Base-by-base conservation (phyloP, 2,888 invertebrate genomes). In the Chaetogeoica ovagalla region DNA sequence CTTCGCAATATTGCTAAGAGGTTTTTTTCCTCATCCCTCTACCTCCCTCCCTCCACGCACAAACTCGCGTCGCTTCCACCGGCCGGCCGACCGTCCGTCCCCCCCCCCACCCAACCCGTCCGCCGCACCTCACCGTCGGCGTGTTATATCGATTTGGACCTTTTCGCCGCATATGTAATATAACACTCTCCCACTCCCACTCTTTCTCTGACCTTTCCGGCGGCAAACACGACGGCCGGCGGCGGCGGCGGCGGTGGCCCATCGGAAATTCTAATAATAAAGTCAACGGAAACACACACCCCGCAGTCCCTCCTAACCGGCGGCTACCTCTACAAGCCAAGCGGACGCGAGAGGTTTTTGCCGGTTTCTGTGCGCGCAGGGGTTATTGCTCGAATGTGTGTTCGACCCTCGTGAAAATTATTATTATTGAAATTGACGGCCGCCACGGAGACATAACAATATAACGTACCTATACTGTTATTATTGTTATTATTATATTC, bases 91-190 rank as follows among this genome's bases (percentile, higher is more conserved):
- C 30, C 60, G 13, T n/a, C 59, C 71, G 13, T 5, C 43, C 11
- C 30, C 48, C 23, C 11, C 13, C 39, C 5, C 39, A 6, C 9
- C 43, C 43, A 5, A 7, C 43, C 30, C 73, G 72, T 8, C 74
- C 19, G 23, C n/a, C 55, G 19, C 48, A 13, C 55, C 57, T 19
- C 7, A 37, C 39, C 57, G n/a, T 17, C 63, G 63, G 55, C 72
- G 68, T 69, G 77, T 77, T 65, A 79, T 79, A 79, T 79, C 79
- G 79, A 79, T 79, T 79, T 65, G 63, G 79, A 79, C 79, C 79
- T 79, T 79, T 79, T 79, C 71, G 79, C 79, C 79, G 79, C 79
- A 79, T 79, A 79, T 79, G 79, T 79, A 79, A 79, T 79, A 79
- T 79, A 71, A 71, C 62, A 71, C 79, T 79, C 79, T 39, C 70